Evolutionary conservation across 2,113 vertebrate species (phyloP).

Genomic region (Rissa tridactyla): DNA sequence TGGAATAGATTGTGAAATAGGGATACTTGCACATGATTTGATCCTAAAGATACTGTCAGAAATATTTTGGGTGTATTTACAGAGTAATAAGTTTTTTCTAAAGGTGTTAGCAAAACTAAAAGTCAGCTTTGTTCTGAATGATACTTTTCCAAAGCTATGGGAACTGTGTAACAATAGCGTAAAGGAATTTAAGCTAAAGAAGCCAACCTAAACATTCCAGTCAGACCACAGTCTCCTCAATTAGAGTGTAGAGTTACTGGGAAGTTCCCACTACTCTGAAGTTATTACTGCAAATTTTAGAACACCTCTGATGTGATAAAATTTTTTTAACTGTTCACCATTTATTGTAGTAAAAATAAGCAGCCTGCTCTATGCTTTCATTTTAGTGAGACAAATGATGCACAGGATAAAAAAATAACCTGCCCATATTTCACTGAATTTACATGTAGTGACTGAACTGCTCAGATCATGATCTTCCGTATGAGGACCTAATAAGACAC

Average conservation of each 20-base stretch:
- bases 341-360: not conserved
- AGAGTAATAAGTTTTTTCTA: not conserved
- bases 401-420: not conserved
- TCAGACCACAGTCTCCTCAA: not conserved
- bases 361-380: not conserved
- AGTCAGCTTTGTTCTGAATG: not conserved
- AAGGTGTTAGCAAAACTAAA: not conserved
- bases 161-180: not conserved
- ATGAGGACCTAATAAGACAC: not conserved
- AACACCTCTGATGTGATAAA: not conserved
- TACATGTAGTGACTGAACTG: not conserved
- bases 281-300: not conserved
- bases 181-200: not conserved
- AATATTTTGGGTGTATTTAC: not conserved
- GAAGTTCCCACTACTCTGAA: not conserved
- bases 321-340: not conserved
- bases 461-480: not conserved
- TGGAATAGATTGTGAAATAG: not conserved
- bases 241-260: not conserved
- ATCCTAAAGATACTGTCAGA: not conserved
- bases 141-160: not conserved
- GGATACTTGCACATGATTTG: fast-evolving
- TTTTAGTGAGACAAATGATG: not conserved
- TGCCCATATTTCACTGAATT: not conserved
- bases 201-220: not conserved